Percentiles rank a stretch among this genome's conserved stretches.
These are phyloP conservation scores for Macrotrachela quadricornifera DNA, from an alignment of 1,140 invertebrate genomes.

Conservation along the genomic window DNA sequence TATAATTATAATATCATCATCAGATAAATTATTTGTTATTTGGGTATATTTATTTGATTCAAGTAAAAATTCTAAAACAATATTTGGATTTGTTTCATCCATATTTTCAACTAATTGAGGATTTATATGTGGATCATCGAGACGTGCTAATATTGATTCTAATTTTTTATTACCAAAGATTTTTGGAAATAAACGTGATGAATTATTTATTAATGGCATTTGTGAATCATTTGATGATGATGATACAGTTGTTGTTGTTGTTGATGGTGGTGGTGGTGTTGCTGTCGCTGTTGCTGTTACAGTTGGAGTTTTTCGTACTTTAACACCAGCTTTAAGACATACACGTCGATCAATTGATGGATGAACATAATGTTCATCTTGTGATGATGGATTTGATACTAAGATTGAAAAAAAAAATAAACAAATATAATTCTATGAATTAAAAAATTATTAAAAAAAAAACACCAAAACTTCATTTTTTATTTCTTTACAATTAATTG, in stretches of 20 bases:
- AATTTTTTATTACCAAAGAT: constrained; percentile 3
- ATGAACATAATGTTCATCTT: neutral
- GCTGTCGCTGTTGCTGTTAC: too few relatives aligned
- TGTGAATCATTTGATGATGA: too few relatives aligned
- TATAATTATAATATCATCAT: constrained; percentile 4
- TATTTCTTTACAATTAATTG: too few relatives aligned
- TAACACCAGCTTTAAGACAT: neutral
- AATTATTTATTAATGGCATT: too few relatives aligned
- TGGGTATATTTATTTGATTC: neutral
- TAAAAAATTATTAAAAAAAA: too few relatives aligned
- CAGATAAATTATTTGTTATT: neutral
- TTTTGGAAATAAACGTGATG: neutral
- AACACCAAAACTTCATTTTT: too few relatives aligned
- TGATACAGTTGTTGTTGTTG: too few relatives aligned
- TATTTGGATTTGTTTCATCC: constrained; percentile 1
- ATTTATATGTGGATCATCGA: constrained; percentile 6
- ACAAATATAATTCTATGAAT: too few relatives aligned
- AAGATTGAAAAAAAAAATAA: too few relatives aligned
- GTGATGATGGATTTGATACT: too few relatives aligned
- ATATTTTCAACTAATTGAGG: neutral
- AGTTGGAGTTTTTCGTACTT: neutral
- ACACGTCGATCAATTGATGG: constrained; percentile 1
- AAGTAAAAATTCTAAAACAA: constrained; percentile 3
- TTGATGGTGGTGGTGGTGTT: too few relatives aligned
- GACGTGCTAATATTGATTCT: neutral